Evolutionary conservation across 2,888 invertebrate species (phyloP).

Genomic region (Dicycla oo): DNA sequence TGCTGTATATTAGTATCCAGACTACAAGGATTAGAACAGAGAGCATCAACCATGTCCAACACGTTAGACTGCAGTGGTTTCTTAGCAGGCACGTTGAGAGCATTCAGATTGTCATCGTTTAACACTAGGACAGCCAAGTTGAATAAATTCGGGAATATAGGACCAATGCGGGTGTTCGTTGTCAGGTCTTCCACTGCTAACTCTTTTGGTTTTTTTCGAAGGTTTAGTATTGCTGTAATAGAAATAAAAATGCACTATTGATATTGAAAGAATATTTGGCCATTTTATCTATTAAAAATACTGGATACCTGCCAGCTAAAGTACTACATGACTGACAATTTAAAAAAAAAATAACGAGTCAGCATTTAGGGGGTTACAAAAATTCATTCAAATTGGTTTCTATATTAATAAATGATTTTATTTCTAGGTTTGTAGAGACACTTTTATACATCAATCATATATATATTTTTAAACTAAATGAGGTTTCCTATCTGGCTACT

Average conservation of each 20-base stretch:
- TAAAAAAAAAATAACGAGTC: no score
- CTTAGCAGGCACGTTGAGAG: conserved; percentile 86
- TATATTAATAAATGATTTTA: no score
- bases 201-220: conserved; percentile 87
- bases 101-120: conserved; percentile 89
- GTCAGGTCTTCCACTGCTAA: conserved; percentile 90
- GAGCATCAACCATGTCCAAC: conserved; percentile 90
- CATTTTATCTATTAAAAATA: conserved; percentile 1
- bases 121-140: conserved; percentile 90
- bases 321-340: not conserved
- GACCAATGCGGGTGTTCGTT: conserved; percentile 90
- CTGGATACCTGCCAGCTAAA: not conserved
- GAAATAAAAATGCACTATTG: not conserved
- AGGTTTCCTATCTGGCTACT: no score
- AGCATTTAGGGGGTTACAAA: not conserved
- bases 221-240: conserved; percentile 86
- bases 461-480: no score
- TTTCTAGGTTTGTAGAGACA: no score
- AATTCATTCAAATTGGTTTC: not conserved
- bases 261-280: not conserved
- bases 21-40: conserved; percentile 91
- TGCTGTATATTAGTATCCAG: conserved; percentile 90
- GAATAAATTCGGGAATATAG: conserved; percentile 91
- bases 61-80: conserved; percentile 86
- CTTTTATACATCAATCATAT: no score